Conservation (phyloP, 2,113 vertebrate species). For the Origma solitaria region DNA sequence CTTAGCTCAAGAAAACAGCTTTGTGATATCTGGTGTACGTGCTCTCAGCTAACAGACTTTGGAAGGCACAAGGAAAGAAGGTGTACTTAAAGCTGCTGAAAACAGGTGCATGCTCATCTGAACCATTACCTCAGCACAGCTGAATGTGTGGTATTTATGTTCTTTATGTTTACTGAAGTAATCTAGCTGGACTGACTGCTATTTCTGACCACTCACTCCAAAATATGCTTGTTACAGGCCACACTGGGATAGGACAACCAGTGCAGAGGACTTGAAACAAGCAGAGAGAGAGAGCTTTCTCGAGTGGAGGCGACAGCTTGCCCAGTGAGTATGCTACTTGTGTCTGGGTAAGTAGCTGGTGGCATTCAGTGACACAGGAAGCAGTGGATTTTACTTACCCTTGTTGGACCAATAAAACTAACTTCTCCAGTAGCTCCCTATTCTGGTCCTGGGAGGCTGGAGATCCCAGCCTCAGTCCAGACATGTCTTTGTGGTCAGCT, state of each 20-base stretch:
- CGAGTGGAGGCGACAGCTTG: conserved; percentile 89
- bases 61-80: not conserved
- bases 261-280: conserved; percentile 82
- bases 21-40: accelerated
- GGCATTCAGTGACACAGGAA: not conserved
- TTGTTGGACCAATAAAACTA: not conserved
- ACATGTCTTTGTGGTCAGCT: not conserved
- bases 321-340: conserved; percentile 70
- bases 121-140: not conserved
- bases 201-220: not conserved
- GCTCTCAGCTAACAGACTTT: not conserved
- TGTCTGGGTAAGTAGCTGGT: not conserved
- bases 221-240: conserved; percentile 72
- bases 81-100: not conserved
- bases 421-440: accelerated
- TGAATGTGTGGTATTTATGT: not conserved
- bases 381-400: not conserved
- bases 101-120: accelerated
- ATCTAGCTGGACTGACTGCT: not conserved
- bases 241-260: conserved; percentile 85
- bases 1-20: not conserved
- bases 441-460: not conserved
- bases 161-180: not conserved
- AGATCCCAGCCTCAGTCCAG: not conserved
- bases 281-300: conserved; percentile 90